Percentiles rank a stretch among this genome's conserved stretches.
Conservation (phyloP, 2,888 invertebrate genomes). For the Chaetoderma sp. region DNA sequence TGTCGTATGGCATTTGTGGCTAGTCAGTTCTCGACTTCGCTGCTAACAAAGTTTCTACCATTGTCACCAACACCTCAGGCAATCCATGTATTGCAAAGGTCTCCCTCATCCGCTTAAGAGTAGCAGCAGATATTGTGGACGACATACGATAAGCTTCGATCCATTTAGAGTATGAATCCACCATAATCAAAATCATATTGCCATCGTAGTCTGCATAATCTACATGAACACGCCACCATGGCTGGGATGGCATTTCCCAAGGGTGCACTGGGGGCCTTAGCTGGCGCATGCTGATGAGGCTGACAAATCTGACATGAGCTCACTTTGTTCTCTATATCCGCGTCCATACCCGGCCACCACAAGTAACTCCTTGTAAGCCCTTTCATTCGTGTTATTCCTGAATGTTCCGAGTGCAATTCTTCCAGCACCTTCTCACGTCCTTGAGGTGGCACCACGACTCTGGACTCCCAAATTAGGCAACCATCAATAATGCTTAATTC, state of each 20-base stretch:
- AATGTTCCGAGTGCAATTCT: conserved; percentile 48
- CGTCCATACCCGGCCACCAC: conserved; percentile 28
- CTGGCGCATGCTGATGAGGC: conserved; percentile 31
- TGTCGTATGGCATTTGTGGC: conserved; percentile 40
- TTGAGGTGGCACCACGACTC: conserved; percentile 36
- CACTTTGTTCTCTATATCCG: conserved; percentile 41
- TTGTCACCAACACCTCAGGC: conserved; percentile 59
- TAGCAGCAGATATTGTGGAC: conserved; percentile 26
- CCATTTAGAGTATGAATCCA: conserved; percentile 70
- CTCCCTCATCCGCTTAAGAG: conserved; percentile 35
- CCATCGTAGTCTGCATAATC: conserved; percentile 68
- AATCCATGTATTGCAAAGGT: conserved; percentile 47
- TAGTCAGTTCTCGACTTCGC: conserved; percentile 45
- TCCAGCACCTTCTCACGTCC: conserved; percentile 38
- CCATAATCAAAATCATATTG: conserved; percentile 52
- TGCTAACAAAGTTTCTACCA: conserved; percentile 49
- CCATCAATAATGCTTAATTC: conserved; percentile 27
- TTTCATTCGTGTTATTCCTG: conserved; percentile 53
- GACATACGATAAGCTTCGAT: conserved; percentile 55
- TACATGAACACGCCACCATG: conserved; percentile 67
- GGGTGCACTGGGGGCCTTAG: conserved; percentile 42
- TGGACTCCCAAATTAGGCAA: conserved; percentile 30
- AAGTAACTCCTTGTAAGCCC: not conserved
- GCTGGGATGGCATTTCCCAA: conserved; percentile 50
- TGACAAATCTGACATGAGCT: conserved; percentile 41